Conservation (phyloP, 2,888 invertebrate species). For the Hermaeophaga mercurialis region DNA sequence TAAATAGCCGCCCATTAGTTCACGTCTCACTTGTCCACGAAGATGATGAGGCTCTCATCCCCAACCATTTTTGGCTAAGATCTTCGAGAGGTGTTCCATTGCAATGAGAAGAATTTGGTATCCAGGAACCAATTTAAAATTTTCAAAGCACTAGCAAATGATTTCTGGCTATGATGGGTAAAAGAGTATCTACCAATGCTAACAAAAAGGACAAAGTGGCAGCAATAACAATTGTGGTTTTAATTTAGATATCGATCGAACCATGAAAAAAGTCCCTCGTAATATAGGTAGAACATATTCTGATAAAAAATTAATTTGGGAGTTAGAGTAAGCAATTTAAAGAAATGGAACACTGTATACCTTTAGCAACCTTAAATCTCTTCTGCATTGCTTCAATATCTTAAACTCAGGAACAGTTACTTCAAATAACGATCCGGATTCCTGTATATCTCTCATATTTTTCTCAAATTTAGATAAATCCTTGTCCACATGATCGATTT, state of each 20-base stretch:
- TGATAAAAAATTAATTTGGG: too few relatives aligned
- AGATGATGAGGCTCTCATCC: slow-evolving; percentile 3
- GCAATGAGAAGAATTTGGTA: not conserved
- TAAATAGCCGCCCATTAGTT: slow-evolving; percentile 10
- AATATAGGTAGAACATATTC: too few relatives aligned
- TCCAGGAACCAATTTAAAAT: slow-evolving; percentile 11
- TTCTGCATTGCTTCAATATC: slow-evolving; percentile 86
- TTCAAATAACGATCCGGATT: slow-evolving; percentile 92
- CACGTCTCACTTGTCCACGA: not conserved
- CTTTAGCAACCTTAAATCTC: slow-evolving; percentile 86
- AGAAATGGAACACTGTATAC: too few relatives aligned
- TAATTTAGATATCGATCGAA: too few relatives aligned
- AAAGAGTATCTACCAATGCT: not conserved
- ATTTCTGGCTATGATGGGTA: slow-evolving; percentile 11
- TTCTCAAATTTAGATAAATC: slow-evolving; percentile 82
- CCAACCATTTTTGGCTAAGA: slow-evolving; percentile 2
- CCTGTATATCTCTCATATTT: slow-evolving; percentile 84
- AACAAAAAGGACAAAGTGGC: slow-evolving; percentile 17
- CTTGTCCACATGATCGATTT: slow-evolving; percentile 76
- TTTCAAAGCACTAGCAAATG: not conserved
- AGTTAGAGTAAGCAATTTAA: too few relatives aligned
- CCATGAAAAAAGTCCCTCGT: too few relatives aligned
- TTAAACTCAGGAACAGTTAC: slow-evolving; percentile 95
- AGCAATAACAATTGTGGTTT: too few relatives aligned
- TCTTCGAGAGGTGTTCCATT: slow-evolving; percentile 2